phyloP scores from a whole-genome alignment of 2,888 invertebrate species.

The Leptopilina syphax region DNA sequence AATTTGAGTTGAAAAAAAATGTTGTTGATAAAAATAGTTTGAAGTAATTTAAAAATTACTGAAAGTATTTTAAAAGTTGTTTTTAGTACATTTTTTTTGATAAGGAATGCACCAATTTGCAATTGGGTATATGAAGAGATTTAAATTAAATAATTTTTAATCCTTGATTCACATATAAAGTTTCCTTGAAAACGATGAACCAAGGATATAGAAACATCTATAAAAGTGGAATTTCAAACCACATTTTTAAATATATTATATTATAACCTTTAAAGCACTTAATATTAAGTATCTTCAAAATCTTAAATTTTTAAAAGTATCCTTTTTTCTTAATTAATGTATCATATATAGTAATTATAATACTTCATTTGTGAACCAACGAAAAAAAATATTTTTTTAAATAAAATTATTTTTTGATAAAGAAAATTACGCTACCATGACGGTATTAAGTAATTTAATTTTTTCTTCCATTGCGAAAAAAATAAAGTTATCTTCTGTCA shows the following conservation, averaged over 20 bases:
- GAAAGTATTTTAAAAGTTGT: not conserved
- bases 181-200: slow-evolving; percentile 9
- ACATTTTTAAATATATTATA: slow-evolving; percentile 1
- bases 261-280: slow-evolving; percentile 11
- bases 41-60: too few species aligned
- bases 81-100: not conserved
- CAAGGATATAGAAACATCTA: not conserved
- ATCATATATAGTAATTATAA: not conserved
- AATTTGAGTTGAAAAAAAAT: too few species aligned
- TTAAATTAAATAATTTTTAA: slow-evolving; percentile 13
- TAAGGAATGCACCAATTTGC: not conserved
- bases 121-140: not conserved
- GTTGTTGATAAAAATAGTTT: too few species aligned
- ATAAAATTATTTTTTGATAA: too few species aligned
- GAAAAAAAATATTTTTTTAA: too few species aligned
- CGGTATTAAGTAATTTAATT: too few species aligned
- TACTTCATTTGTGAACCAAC: too few species aligned
- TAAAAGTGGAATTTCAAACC: not conserved
- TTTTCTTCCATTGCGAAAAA: too few species aligned
- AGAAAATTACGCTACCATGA: too few species aligned
- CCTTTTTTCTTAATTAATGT: not conserved
- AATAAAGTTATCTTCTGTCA: too few species aligned
- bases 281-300: not conserved
- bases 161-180: slow-evolving; percentile 15
- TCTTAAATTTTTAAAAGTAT: too few species aligned